A percentile compares a stretch with the other conserved stretches of the same genome.
Evolutionary conservation across 2,797 vertebrate genomes (phyloP).

Genomic region (Paguma larvata): DNA sequence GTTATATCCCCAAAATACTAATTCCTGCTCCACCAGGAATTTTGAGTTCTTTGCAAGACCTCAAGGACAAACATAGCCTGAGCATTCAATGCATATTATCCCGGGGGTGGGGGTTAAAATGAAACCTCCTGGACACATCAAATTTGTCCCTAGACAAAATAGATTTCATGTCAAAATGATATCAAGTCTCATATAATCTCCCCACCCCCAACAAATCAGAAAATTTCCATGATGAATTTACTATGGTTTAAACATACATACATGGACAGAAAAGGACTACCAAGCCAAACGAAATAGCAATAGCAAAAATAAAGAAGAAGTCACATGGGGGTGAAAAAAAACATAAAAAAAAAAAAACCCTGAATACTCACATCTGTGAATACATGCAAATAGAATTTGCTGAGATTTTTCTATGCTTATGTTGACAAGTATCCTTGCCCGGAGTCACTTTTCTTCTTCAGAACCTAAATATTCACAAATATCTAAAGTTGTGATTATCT

Average conservation of each 20-base stretch:
- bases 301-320: background rate
- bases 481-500: constrained; percentile 85
- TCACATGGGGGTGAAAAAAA: background rate
- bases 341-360: no score
- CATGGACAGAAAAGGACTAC: background rate
- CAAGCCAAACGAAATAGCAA: background rate
- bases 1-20: background rate
- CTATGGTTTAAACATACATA: background rate
- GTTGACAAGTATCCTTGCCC: constrained; percentile 71
- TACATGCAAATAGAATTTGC: background rate
- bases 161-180: background rate
- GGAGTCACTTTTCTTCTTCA: constrained; percentile 56
- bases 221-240: background rate
- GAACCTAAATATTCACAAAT: constrained; percentile 81
- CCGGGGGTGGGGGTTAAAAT: background rate
- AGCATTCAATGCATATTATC: background rate
- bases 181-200: background rate
- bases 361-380: background rate
- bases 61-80: background rate
- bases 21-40: background rate
- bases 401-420: constrained; percentile 18
- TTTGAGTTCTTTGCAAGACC: background rate
- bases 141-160: background rate
- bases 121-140: background rate
- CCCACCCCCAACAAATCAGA: background rate